Evolutionary conservation across 2,113 vertebrate genomes (phyloP).

Genomic region (Sapayoa aenigma): DNA sequence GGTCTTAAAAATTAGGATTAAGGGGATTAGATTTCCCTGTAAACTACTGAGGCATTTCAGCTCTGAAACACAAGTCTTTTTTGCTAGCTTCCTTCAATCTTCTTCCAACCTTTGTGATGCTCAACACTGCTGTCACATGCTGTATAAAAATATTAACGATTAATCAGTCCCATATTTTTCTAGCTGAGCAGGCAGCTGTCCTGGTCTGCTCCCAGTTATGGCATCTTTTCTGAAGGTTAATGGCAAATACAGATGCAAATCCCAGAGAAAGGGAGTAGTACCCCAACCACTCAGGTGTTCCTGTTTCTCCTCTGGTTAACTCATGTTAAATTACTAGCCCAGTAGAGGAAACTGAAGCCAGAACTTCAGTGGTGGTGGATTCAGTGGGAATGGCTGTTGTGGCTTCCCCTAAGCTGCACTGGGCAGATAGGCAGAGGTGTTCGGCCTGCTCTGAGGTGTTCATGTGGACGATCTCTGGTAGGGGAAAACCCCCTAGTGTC

Average conservation of each 20-base stretch:
- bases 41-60: neutral
- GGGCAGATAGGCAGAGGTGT: too few species aligned
- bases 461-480: neutral
- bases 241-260: neutral
- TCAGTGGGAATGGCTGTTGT: rapidly evolving
- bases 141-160: neutral
- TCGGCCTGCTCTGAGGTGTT: neutral
- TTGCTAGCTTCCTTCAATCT: neutral
- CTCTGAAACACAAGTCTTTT: neutral
- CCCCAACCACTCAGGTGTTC: neutral
- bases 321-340: neutral
- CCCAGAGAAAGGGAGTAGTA: neutral
- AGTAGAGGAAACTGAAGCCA: neutral
- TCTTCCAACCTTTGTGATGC: neutral
- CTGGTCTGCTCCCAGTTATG: neutral
- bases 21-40: neutral
- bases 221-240: neutral
- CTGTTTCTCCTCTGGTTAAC: neutral
- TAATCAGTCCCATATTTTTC: neutral
- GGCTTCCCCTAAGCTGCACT: neutral
- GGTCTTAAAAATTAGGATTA: neutral
- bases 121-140: neutral
- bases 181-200: neutral
- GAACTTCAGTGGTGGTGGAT: neutral
- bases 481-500: neutral